These are phyloP conservation scores for Raphicerus campestris DNA, from an alignment of 2,113 vertebrate species.

Conservation along the genomic window DNA sequence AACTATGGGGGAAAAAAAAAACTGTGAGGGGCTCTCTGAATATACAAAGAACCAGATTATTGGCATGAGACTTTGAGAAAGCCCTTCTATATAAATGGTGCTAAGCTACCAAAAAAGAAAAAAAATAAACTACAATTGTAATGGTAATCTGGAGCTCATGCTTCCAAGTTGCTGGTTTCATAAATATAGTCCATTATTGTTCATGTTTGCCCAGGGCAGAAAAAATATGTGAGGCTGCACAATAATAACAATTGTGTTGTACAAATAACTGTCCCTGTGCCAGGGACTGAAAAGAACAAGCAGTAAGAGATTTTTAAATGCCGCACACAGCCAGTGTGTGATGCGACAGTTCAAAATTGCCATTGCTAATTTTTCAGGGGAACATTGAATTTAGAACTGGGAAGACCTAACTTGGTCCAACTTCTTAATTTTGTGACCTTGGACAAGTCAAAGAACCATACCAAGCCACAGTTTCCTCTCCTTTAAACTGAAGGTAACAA, in stretches of 20 bases:
- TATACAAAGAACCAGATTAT: constrained; percentile 46
- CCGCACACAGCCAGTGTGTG: not conserved
- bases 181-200: constrained; percentile 70
- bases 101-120: constrained; percentile 26
- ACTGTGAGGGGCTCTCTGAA: constrained; percentile 26
- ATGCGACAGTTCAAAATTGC: constrained; percentile 17
- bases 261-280: constrained; percentile 51
- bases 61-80: constrained; percentile 28
- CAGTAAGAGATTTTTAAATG: constrained; percentile 51
- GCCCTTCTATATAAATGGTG: constrained; percentile 46
- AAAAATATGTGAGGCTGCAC: constrained; percentile 51
- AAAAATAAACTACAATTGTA: constrained; percentile 42
- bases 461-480: not conserved
- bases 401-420: not conserved
- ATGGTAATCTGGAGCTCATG: constrained; percentile 50
- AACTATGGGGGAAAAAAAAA: not conserved
- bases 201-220: constrained; percentile 52
- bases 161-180: constrained; percentile 51
- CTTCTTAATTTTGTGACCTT: constrained; percentile 23
- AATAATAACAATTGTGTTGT: constrained; percentile 69
- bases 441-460: not conserved
- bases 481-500: constrained; percentile 2
- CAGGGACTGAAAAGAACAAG: constrained; percentile 51
- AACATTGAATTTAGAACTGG: not conserved
- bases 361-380: not conserved